Percentiles rank a stretch among this genome's conserved stretches.
These are phyloP conservation scores for Drosophila mulleri DNA, from an alignment of 2,888 invertebrate genomes.

Conservation along the genomic window DNA sequence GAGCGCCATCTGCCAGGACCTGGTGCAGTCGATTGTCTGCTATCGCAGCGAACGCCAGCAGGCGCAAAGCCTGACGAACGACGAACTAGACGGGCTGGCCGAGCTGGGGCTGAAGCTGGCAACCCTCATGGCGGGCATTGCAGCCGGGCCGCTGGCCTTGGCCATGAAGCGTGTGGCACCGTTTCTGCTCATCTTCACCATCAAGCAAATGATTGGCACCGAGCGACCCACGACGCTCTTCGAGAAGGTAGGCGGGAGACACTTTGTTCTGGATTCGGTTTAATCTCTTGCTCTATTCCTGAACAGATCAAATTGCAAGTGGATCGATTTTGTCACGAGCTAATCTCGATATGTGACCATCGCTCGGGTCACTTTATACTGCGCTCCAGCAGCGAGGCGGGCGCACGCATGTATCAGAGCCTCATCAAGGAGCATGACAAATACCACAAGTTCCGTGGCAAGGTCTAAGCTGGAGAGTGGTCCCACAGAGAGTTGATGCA, in stretches of 20 bases:
- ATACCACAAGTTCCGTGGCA: conserved; percentile 84
- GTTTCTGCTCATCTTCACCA: conserved; percentile 81
- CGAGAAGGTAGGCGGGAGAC: conserved; percentile 73
- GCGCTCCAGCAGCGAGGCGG: conserved; percentile 83
- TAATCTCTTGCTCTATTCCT: too few species aligned
- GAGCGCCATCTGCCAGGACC: conserved; percentile 80
- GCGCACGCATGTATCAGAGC: conserved; percentile 81
- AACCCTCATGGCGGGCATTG: conserved; percentile 77
- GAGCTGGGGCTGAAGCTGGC: conserved; percentile 82
- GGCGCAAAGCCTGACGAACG: conserved; percentile 62
- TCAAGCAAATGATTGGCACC: conserved; percentile 82
- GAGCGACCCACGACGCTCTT: conserved; percentile 83
- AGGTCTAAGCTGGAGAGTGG: conserved; percentile 68
- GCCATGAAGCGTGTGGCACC: conserved; percentile 84
- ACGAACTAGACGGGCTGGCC: conserved; percentile 80
- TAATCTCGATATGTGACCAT: conserved; percentile 83
- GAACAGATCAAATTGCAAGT: conserved; percentile 84
- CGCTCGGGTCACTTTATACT: conserved; percentile 83
- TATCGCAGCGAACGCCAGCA: conserved; percentile 83
- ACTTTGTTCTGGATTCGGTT: background rate
- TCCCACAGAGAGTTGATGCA: background rate
- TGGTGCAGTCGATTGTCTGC: conserved; percentile 82
- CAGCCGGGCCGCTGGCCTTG: conserved; percentile 63
- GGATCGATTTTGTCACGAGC: conserved; percentile 83
- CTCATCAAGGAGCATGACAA: conserved; percentile 84